Conservation (phyloP, 2,888 invertebrate genomes). For the Pammene fasciana region DNA sequence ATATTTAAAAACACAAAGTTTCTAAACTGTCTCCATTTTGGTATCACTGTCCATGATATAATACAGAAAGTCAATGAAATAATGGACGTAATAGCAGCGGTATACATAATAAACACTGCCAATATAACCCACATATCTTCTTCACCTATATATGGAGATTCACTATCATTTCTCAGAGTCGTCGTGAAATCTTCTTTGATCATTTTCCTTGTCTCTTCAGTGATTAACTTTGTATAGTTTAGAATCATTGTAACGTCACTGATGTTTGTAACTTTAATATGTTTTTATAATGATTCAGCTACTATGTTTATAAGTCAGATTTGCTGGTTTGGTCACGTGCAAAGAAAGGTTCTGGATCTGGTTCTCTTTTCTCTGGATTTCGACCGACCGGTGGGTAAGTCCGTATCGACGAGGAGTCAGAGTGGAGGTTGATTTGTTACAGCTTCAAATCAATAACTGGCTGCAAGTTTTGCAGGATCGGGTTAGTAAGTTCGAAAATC, state of each 20-base stretch:
- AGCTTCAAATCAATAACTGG: too few relatives aligned
- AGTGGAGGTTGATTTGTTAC: too few relatives aligned
- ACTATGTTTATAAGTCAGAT: too few relatives aligned
- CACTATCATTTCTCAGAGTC: neutral
- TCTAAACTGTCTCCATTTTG: slow-evolving; percentile 8
- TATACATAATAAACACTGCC: neutral
- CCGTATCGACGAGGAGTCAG: too few relatives aligned
- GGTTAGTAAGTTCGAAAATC: too few relatives aligned
- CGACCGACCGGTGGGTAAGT: too few relatives aligned
- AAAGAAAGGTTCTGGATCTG: too few relatives aligned
- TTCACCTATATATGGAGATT: neutral
- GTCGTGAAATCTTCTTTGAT: neutral
- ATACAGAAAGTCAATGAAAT: neutral
- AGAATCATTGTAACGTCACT: neutral
- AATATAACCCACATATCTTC: neutral
- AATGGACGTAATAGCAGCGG: neutral
- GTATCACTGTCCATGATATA: neutral
- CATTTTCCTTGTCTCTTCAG: neutral
- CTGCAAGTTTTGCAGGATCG: too few relatives aligned
- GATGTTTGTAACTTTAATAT: neutral
- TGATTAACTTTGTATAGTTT: neutral
- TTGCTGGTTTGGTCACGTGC: too few relatives aligned
- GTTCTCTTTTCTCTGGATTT: too few relatives aligned
- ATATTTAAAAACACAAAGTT: slow-evolving; percentile 2
- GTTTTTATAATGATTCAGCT: too few relatives aligned